Base-by-base conservation (phyloP, 1,140 invertebrate genomes). In the Phenacoccus solenopsis region DNA sequence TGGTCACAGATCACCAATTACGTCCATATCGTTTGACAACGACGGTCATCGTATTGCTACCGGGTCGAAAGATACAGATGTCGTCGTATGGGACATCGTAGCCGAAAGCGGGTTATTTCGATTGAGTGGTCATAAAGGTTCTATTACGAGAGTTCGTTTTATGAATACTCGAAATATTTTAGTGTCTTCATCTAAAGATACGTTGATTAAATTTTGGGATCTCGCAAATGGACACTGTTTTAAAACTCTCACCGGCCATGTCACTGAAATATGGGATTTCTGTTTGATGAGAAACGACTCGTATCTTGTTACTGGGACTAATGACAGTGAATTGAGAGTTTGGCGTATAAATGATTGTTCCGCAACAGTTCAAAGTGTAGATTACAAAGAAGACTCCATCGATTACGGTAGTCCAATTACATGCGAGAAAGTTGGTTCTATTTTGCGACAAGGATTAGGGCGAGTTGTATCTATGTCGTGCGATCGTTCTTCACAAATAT, bases 131-230 rank as follows among this genome's bases (percentile, higher is more conserved):
- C 97, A 99, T 79, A 98, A 95, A 81, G 90, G 88, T 28, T 82
- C 86, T 0, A 84, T 99, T n/a, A 99, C 95, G 0, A 87, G 92
- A 81, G 80, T 92, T 0, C 76, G 82, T 12, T 99, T 98, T 77
- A 84, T 97, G 76, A 85, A 77, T 61, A 73, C 86, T 27, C 81
- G 85, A 49, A 88, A 94, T 75, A 86, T 94, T 73, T 76, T 98
- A 16, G 83, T 99, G 10, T 92, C 94, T 73, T 86, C 88, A 68
- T 97, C 94, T 1, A 96, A 94, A 79, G 97, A 99, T 79, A 90
- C 90, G 16, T 92, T 92, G 78, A 85, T 99, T 0, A 98, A 98
- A 78, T 96, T 99, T 78, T 99, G 96, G 96, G 93, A 98, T 81
- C 80, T 98, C 69, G 87, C 91, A 72, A 96, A 90, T 24, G 89